A percentile compares a stretch with the other conserved stretches of the same genome.
Evolutionary conservation across 2,113 vertebrate species (phyloP).

Genomic region (Gnathonemus echidnorhynchus): DNA sequence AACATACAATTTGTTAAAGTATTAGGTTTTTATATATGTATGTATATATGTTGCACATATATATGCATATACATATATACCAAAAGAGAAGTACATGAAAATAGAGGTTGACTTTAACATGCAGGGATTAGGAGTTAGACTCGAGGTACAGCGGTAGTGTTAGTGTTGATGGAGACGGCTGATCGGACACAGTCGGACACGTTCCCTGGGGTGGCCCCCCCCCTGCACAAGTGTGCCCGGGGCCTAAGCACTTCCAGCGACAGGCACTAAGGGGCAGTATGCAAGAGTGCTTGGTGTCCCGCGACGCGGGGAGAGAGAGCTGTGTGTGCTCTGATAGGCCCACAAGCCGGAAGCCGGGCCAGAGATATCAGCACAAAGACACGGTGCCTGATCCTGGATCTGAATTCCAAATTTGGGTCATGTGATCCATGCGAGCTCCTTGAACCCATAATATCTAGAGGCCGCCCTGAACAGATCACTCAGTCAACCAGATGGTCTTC

Average conservation of each 20-base stretch:
- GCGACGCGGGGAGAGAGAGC: background rate
- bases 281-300: background rate
- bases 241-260: background rate
- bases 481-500: background rate
- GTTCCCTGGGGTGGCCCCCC: background rate
- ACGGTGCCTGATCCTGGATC: background rate
- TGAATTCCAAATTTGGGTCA: background rate
- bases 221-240: background rate
- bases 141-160: slow-evolving; percentile 20
- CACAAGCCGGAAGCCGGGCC: background rate
- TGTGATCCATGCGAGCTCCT: background rate
- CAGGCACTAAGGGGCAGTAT: slow-evolving; percentile 11
- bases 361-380: background rate
- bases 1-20: slow-evolving; percentile 8
- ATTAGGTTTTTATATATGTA: slow-evolving; percentile 15
- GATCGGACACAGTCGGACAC: slow-evolving; percentile 18
- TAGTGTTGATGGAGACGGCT: slow-evolving; percentile 25
- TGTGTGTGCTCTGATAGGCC: background rate
- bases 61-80: slow-evolving; percentile 23
- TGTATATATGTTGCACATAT: slow-evolving; percentile 16
- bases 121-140: slow-evolving; percentile 14
- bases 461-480: background rate
- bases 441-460: background rate
- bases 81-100: slow-evolving; percentile 2
- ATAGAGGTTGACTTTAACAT: slow-evolving; percentile 12